Evolutionary conservation across 2,888 invertebrate genomes (phyloP), one percentile per base, ranked within the genome.

Genomic region (Nezara viridula): DNA sequence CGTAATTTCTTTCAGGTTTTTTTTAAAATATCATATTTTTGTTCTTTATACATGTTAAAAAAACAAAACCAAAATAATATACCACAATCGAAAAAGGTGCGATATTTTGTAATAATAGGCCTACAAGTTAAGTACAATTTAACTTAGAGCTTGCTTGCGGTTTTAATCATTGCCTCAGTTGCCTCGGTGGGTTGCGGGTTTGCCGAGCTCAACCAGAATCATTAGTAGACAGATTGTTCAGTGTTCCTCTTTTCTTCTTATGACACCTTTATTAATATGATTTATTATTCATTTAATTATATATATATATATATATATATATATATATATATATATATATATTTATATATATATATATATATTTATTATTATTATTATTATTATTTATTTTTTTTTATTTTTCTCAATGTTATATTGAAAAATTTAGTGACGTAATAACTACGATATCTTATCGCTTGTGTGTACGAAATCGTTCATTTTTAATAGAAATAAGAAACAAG

Each of bases 101-200:
- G 27, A 85, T 85, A 44, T 50, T 32, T 47, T 24, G 32, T 27
- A 85, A 50, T 49, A 73, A 73, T 19, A 73, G 37, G 66, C 7
- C 37, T 37, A 73, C 66, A 73, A 81, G 81, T 81, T 81, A 81
- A 81, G n/a, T 47, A 44, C 44, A 81, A 44, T 81, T 81, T 44
- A 47, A 81, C 44, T 81, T 81, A 47, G 81, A 40, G 44, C 16
- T 81, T 81, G 44, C 16, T 81, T 81, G 81, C 81, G 81, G 81
- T 24, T 81, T 81, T 40, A 12, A 24, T 40, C 44, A 81, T 81
- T 81, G 81, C 81, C 44, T 24, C 81, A 44, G 81, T 81, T 81
- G 81, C 81, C 44, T 24, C 81, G 24, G 81, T n/a, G 81, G 77
- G 44, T 81, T 81, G 81, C 10, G 81, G 81, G 24, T 81, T 81